These are phyloP conservation scores for Channa argus DNA, from an alignment of 2,113 vertebrate species.

Conservation along the genomic window DNA sequence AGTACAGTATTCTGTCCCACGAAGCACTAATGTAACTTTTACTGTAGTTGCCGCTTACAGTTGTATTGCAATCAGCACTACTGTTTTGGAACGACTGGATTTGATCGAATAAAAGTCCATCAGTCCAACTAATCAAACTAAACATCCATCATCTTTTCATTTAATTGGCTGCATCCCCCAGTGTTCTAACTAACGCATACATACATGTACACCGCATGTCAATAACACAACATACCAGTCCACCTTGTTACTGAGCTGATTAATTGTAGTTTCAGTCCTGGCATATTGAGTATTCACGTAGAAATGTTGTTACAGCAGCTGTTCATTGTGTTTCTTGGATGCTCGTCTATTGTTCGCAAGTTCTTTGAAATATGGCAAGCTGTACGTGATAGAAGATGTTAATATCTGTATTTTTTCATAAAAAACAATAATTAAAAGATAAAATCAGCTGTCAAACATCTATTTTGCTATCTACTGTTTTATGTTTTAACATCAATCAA, in stretches of 20 bases:
- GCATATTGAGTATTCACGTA: constrained; percentile 9
- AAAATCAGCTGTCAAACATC: constrained; percentile 45
- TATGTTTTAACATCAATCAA: constrained; percentile 43
- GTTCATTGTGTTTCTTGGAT: neutral
- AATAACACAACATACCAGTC: constrained; percentile 37
- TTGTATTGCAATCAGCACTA: too few species aligned
- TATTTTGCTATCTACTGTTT: constrained; percentile 23
- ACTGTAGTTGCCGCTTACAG: too few species aligned
- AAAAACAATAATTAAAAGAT: constrained; percentile 13
- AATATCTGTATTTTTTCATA: constrained; percentile 2
- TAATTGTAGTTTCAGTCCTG: constrained; percentile 15
- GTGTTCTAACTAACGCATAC: constrained; percentile 53
- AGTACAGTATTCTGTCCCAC: too few species aligned
- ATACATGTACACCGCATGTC: constrained; percentile 44
- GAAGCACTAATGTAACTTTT: too few species aligned
- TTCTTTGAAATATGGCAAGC: constrained; percentile 18
- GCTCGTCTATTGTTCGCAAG: constrained; percentile 1
- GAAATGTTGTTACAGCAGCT: constrained; percentile 6
- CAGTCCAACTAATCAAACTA: constrained; percentile 44
- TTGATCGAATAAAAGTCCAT: constrained; percentile 11
- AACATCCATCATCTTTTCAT: constrained; percentile 59
- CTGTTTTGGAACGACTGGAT: too few species aligned
- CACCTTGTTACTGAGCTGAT: constrained; percentile 30
- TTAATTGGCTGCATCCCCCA: constrained; percentile 59
- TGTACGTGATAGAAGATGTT: constrained; percentile 10